These are phyloP conservation scores for Amphipyra berbera DNA, from an alignment of 2,888 invertebrate genomes.

Conservation along the genomic window DNA sequence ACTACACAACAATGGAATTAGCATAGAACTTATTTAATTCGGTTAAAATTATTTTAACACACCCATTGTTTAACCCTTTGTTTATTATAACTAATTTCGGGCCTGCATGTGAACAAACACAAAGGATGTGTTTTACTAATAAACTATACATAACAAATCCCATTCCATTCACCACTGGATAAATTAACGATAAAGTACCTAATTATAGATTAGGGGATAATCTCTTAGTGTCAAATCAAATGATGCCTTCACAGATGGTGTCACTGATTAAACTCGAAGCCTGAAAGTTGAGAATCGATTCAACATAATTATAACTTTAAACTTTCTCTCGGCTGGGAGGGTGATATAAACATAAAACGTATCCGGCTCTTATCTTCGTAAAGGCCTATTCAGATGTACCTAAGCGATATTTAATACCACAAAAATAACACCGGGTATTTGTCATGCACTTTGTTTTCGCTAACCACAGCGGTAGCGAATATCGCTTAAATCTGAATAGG, in stretches of 20 bases:
- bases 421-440: no score
- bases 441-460: no score
- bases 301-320: slow-evolving; percentile 33
- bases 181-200: slow-evolving; percentile 12
- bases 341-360: slow-evolving; percentile 17
- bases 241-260: slow-evolving; percentile 20
- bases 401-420: no score
- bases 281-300: slow-evolving; percentile 24
- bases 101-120: neutral
- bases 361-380: slow-evolving; percentile 18
- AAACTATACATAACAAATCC: neutral
- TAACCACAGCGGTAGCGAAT: no score
- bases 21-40: neutral
- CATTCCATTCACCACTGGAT: neutral
- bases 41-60: neutral
- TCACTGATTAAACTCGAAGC: slow-evolving; percentile 26
- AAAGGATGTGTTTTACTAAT: slow-evolving; percentile 3
- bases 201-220: slow-evolving; percentile 32
- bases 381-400: neutral
- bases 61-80: no score
- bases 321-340: neutral
- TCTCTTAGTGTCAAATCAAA: slow-evolving; percentile 17
- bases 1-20: slow-evolving; percentile 2
- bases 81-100: slow-evolving; percentile 2
- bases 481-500: no score